A percentile compares a stretch with the other conserved stretches of the same genome.
Evolutionary conservation across 2,888 invertebrate species (phyloP).

Genomic region (Eledone cirrhosa): DNA sequence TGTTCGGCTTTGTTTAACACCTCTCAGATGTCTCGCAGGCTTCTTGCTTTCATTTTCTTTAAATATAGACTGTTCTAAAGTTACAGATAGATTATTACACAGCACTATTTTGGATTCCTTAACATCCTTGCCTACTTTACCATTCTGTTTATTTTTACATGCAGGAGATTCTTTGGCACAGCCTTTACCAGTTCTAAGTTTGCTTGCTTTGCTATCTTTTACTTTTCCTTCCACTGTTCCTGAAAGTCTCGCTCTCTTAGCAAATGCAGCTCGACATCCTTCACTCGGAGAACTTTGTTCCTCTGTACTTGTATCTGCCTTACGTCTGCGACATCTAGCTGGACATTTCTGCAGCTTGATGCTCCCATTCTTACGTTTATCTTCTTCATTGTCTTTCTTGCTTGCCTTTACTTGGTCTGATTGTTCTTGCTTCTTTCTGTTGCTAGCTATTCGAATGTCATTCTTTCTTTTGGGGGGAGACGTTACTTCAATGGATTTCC

Average conservation of each 20-base stretch:
- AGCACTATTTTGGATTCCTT: slow-evolving; percentile 15
- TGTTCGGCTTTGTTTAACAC: background rate
- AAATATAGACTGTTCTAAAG: slow-evolving; percentile 5
- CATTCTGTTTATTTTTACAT: background rate
- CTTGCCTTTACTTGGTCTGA: background rate
- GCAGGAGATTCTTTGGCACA: slow-evolving; percentile 21
- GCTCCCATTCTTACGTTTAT: background rate
- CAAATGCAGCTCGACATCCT: too few relatives aligned
- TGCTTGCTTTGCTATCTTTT: slow-evolving; percentile 4
- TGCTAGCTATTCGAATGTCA: background rate
- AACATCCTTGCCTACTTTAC: slow-evolving; percentile 1
- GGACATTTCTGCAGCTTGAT: background rate
- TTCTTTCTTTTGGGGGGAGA: slow-evolving; percentile 18
- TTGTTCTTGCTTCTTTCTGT: slow-evolving; percentile 9
- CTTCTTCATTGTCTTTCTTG: slow-evolving; percentile 18
- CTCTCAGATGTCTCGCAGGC: background rate
- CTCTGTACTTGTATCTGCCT: background rate
- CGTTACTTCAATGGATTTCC: slow-evolving; percentile 16
- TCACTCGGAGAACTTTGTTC: background rate
- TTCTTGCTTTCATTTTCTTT: slow-evolving; percentile 1
- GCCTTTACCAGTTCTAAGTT: slow-evolving; percentile 4
- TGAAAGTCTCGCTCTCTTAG: background rate
- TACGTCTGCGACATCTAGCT: slow-evolving; percentile 1
- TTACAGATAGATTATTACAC: slow-evolving; percentile 16
- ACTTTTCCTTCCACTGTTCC: background rate